Evolutionary conservation across 1,140 invertebrate genomes (phyloP), one percentile per base, ranked within the genome.

Genomic region (Drosophila nigromelanica): DNA sequence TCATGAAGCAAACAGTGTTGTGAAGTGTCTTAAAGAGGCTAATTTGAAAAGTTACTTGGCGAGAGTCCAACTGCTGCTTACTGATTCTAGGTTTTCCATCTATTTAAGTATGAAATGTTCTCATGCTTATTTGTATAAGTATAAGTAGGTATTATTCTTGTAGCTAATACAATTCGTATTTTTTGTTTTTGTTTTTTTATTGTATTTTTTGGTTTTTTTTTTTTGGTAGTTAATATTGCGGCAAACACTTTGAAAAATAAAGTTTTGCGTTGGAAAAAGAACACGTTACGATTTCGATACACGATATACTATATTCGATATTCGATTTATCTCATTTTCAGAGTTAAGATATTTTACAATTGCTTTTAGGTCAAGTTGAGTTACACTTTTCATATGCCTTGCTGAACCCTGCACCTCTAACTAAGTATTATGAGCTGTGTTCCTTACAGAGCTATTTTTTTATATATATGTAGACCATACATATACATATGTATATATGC

Each of bases 161-260:
- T 50, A 79, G 71, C 71, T 82, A 72, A 71, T 83, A 79, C 71
- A 79, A 66, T 82, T 70, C 39, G 69, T 66, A 64, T 66, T 74
- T 35, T 37, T 18, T 18, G 18, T 18, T 1, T 18, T 18, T n/a
- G n/a, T 18, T 18, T 52, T 18, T 58, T 60, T 30, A 37, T 18
- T 47, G 47, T 5, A 54, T 47, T 54, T 39, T 59, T 45, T 5
- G 18, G 18, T 50, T 56, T 63, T 2, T 5, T 59, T 58, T 72
- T 40, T 24, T 33, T 63, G 45, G 48, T 61, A 47, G 30, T 69
- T 50, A 58, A 52, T 73, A 52, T 69, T 74, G 78, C 72, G 40
- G 82, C 82, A 89, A 86, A 87, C 50, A 87, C 83, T 89, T 87
- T 87, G 71, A 89, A 87, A 86, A 89, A 87, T 87, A 87, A 87